Evolutionary conservation across 2,797 vertebrate species (phyloP).

Genomic region (Trachurus trachurus): DNA sequence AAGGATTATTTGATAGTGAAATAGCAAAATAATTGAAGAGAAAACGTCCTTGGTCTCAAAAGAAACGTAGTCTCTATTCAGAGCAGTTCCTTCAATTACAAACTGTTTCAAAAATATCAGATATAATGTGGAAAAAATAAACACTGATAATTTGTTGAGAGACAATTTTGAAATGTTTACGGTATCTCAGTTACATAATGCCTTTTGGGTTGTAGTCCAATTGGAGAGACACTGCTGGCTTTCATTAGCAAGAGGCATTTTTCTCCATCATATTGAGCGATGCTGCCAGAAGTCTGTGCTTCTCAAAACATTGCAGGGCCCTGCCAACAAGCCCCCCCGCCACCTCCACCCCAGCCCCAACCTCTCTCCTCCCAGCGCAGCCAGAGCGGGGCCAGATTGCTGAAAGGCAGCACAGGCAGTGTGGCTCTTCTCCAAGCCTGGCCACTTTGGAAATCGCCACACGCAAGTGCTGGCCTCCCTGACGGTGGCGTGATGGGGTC

Average conservation of each 20-base stretch:
- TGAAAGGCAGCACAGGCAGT: slow-evolving; percentile 79
- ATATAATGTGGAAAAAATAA: slow-evolving; percentile 81
- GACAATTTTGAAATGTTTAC: slow-evolving; percentile 85
- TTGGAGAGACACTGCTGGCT: slow-evolving; percentile 84
- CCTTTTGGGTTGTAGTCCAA: slow-evolving; percentile 78
- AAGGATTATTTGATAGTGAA: slow-evolving; percentile 55
- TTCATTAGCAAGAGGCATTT: slow-evolving; percentile 85
- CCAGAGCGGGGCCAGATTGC: slow-evolving; percentile 78
- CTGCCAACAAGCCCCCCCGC: slow-evolving; percentile 75
- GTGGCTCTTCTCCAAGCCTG: slow-evolving; percentile 78
- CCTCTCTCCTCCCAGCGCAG: slow-evolving; percentile 54
- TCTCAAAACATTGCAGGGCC: slow-evolving; percentile 83
- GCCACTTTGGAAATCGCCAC: slow-evolving; percentile 83
- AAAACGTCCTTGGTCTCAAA: slow-evolving; percentile 59
- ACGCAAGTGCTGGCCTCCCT: slow-evolving; percentile 77
- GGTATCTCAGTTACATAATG: slow-evolving; percentile 85
- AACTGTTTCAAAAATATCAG: slow-evolving; percentile 77
- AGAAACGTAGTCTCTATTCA: slow-evolving; percentile 49
- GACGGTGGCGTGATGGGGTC: slow-evolving; percentile 81
- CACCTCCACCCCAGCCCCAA: background rate
- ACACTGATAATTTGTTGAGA: slow-evolving; percentile 83
- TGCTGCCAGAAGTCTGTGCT: slow-evolving; percentile 84
- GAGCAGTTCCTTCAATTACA: slow-evolving; percentile 66
- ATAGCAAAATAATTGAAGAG: slow-evolving; percentile 66
- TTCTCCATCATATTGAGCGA: slow-evolving; percentile 82